These are phyloP conservation scores for Lampropteryx suffumata DNA, from an alignment of 2,888 invertebrate species.

Conservation along the genomic window DNA sequence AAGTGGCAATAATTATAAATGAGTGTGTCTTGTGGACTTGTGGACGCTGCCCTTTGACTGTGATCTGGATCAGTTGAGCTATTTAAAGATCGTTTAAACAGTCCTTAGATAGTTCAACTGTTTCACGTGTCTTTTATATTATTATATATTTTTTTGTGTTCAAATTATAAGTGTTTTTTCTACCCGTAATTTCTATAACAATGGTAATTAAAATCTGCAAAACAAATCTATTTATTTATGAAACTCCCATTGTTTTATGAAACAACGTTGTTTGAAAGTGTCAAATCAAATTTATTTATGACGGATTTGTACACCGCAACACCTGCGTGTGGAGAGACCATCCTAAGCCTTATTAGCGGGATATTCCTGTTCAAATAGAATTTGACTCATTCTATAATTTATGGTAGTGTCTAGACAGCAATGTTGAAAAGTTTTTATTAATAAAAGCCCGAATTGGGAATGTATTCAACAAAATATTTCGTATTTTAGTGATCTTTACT, in stretches of 20 bases:
- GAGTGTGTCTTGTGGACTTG: no score
- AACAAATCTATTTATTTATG: constrained; percentile 18
- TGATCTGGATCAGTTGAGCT: no score
- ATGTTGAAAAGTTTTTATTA: constrained; percentile 18
- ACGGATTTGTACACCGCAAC: constrained; percentile 62
- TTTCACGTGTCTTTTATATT: no score
- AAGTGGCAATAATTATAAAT: no score
- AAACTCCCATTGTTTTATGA: constrained; percentile 59
- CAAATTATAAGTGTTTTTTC: no score
- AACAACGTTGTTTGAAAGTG: constrained; percentile 63
- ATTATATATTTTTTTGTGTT: no score
- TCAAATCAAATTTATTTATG: constrained; percentile 78
- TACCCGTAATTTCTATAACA: no score
- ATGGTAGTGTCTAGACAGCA: constrained; percentile 23
- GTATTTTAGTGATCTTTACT: no score
- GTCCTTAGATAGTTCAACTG: no score
- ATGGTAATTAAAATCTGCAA: not conserved
- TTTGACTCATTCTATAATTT: constrained; percentile 41
- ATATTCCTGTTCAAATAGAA: constrained; percentile 49
- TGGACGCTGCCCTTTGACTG: no score
- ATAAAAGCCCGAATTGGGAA: constrained; percentile 2
- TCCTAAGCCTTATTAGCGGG: constrained; percentile 50
- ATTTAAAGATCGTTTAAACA: no score
- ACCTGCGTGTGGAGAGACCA: constrained; percentile 66
- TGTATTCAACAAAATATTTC: no score